Conservation (phyloP, 2,888 invertebrate species). For the Scaptomyza caliginosa region DNA sequence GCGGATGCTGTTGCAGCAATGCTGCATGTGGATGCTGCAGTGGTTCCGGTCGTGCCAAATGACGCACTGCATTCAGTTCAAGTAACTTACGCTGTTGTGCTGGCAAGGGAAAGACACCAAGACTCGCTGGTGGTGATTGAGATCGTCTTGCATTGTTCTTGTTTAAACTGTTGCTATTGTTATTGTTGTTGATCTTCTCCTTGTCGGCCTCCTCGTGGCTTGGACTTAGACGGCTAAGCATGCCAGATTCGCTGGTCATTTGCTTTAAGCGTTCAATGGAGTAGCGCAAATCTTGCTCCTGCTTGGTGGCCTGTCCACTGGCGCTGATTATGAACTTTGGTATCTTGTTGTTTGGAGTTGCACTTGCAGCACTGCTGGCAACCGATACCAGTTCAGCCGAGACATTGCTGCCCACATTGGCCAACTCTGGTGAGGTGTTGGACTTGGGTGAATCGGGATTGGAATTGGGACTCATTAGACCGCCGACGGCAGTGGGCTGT, state of each 20-base stretch:
- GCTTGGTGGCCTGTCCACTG: constrained; percentile 53
- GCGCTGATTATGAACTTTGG: constrained; percentile 77
- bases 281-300: constrained; percentile 78
- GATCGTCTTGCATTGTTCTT: constrained; percentile 52
- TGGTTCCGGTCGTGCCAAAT: constrained; percentile 81
- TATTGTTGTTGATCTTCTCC: constrained; percentile 59
- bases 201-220: constrained; percentile 60
- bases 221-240: constrained; percentile 82
- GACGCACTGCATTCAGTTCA: constrained; percentile 73
- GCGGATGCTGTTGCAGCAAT: constrained; percentile 80
- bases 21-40: constrained; percentile 82
- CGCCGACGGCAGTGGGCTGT: constrained; percentile 69
- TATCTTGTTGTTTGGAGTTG: constrained; percentile 52
- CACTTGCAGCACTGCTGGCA: constrained; percentile 31
- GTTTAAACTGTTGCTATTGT: constrained; percentile 40
- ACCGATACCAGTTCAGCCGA: constrained; percentile 13
- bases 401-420: constrained; percentile 36
- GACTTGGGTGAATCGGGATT: constrained; percentile 84
- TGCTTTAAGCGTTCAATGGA: constrained; percentile 84
- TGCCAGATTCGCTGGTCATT: constrained; percentile 80
- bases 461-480: constrained; percentile 83
- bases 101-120: constrained; percentile 51
- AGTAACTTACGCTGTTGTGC: constrained; percentile 77
- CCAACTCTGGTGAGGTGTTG: constrained; percentile 80
- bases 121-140: constrained; percentile 55